Percentiles rank a stretch among this genome's conserved stretches.
Conservation (phyloP, 2,797 vertebrate genomes). For the Neostethus bicornis region DNA sequence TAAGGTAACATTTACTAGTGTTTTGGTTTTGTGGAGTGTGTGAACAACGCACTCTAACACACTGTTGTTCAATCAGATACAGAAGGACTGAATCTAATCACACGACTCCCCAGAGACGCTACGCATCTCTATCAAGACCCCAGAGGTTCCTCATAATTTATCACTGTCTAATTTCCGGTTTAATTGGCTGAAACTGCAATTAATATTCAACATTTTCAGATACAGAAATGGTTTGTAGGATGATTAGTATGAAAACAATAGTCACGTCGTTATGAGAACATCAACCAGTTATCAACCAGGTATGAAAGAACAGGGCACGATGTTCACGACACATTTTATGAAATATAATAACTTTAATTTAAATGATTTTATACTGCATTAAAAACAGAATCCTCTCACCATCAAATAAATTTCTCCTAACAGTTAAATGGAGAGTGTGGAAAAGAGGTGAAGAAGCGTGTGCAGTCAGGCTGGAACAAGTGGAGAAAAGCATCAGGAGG, state of each 20-base stretch:
- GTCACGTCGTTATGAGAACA: neutral
- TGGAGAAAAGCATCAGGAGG: no score
- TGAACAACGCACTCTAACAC: slow-evolving; percentile 43
- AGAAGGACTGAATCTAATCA: slow-evolving; percentile 54
- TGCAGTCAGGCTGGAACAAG: no score
- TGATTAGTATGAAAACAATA: neutral
- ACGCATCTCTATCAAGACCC: slow-evolving; percentile 26
- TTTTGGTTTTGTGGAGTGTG: neutral
- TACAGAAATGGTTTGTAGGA: neutral
- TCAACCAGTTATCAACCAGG: no score
- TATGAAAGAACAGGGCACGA: no score
- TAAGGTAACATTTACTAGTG: neutral
- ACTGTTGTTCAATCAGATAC: slow-evolving; percentile 34
- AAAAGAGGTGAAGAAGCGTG: no score
- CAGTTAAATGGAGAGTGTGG: no score
- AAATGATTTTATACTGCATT: no score
- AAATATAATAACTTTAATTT: no score
- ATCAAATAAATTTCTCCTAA: no score
- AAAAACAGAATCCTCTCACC: no score
- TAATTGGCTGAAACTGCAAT: slow-evolving; percentile 1
- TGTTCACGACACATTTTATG: no score
- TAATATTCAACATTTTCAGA: neutral
- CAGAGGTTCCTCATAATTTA: slow-evolving; percentile 41
- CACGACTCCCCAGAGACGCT: slow-evolving; percentile 42
- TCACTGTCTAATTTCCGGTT: slow-evolving; percentile 40